Evolutionary conservation across 1,140 invertebrate species (phyloP).

Genomic region (Micrasema minimum): DNA sequence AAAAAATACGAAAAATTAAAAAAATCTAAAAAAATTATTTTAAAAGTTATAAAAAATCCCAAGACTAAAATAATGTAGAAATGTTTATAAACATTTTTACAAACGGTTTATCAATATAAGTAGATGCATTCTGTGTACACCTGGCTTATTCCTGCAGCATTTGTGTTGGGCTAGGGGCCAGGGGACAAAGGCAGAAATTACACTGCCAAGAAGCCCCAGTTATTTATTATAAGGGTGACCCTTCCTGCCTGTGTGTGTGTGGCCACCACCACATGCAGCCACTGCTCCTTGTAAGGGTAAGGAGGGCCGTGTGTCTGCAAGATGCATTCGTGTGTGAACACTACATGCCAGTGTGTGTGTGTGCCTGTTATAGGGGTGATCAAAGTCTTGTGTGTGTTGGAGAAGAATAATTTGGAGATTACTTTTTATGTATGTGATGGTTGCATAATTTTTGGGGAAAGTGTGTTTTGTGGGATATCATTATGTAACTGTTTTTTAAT

Average conservation of each 20-base stretch:
- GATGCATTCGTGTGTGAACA: slow-evolving; percentile 6
- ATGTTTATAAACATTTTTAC: background rate
- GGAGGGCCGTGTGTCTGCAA: background rate
- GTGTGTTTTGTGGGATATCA: no score
- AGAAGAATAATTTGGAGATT: background rate
- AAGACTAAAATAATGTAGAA: background rate
- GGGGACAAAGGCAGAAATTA: slow-evolving; percentile 34
- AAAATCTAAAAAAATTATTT: background rate
- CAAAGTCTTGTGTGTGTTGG: background rate
- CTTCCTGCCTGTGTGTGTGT: background rate
- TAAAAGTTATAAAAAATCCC: background rate
- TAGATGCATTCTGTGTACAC: background rate
- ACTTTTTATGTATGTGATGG: no score
- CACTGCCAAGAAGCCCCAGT: slow-evolving; percentile 35
- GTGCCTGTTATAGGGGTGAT: background rate
- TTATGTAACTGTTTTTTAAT: no score
- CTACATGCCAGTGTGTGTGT: background rate
- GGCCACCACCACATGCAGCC: background rate
- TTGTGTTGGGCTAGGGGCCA: slow-evolving; percentile 32
- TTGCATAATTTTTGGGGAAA: no score
- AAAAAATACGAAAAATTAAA: background rate
- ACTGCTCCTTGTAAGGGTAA: background rate
- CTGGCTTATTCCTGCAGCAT: slow-evolving; percentile 14
- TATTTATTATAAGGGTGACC: slow-evolving; percentile 27
- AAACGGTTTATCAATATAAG: background rate